Conservation (phyloP, 2,113 vertebrate genomes). For the Paedocypris sp. region DNA sequence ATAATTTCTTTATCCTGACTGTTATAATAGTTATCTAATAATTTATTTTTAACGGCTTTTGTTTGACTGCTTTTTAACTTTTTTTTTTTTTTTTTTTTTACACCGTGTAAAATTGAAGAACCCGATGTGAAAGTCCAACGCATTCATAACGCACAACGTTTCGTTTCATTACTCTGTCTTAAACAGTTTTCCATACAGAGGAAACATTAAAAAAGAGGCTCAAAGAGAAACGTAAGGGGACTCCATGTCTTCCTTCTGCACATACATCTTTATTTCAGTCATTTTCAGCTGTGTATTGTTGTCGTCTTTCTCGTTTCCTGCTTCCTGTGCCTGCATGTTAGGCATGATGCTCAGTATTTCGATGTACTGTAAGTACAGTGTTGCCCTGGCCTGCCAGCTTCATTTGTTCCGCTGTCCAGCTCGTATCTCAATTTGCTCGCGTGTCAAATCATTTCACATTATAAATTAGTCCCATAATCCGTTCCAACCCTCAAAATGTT, state of each 20-base stretch:
- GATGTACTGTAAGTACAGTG: conserved; percentile 31
- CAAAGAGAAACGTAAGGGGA: conserved; percentile 96
- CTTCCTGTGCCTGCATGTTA: conserved; percentile 71
- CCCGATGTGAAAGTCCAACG: background rate
- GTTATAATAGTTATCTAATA: too few relatives aligned
- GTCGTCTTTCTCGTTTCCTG: conserved; percentile 40
- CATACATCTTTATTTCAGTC: background rate
- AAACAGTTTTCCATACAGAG: conserved; percentile 79
- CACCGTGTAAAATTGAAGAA: background rate
- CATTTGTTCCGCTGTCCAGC: too few relatives aligned
- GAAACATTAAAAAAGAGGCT: conserved; percentile 96
- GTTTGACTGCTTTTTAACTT: background rate
- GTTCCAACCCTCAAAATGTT: too few relatives aligned
- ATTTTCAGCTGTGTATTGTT: conserved; percentile 34
- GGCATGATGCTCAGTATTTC: conserved; percentile 58
- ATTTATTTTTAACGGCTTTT: background rate
- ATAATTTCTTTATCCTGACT: too few relatives aligned
- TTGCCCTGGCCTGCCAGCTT: too few relatives aligned
- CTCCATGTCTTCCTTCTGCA: conserved; percentile 35
- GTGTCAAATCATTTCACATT: too few relatives aligned
- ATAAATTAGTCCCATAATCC: too few relatives aligned
- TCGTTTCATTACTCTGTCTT: conserved; percentile 50
- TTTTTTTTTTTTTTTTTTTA: background rate
- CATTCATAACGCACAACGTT: conserved; percentile 16
- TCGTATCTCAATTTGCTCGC: too few relatives aligned